phyloP scores from a whole-genome alignment of 1,140 invertebrate genomes.

The Apis dorsata region DNA sequence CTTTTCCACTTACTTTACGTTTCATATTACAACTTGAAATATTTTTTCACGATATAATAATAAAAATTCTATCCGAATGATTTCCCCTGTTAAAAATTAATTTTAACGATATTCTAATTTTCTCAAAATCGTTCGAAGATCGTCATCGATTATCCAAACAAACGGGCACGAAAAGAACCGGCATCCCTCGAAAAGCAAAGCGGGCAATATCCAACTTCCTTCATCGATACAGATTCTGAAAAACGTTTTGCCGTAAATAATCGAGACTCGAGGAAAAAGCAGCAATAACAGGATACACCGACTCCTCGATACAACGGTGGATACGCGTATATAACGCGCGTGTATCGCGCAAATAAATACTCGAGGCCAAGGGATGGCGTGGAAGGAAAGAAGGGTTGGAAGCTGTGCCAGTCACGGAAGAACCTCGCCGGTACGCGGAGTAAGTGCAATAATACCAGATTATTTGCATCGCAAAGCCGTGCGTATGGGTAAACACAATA shows the following conservation, averaged over 20 bases:
- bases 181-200: background rate
- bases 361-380: constrained; percentile 15
- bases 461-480: constrained; percentile 80
- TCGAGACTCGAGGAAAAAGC: background rate
- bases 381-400: constrained; percentile 49
- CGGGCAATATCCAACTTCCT: background rate
- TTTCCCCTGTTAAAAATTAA: too few relatives aligned
- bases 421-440: constrained; percentile 59
- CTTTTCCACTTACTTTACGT: background rate
- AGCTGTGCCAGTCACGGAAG: constrained; percentile 48
- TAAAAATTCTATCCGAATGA: too few relatives aligned
- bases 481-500: constrained; percentile 81
- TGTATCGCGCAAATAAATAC: constrained; percentile 39
- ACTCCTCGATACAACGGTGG: background rate
- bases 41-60: too few relatives aligned
- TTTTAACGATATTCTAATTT: too few relatives aligned
- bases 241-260: background rate
- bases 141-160: background rate
- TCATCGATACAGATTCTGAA: background rate
- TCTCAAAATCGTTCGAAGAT: too few relatives aligned
- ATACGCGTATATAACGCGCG: background rate
- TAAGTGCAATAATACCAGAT: constrained; percentile 81
- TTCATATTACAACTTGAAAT: background rate
- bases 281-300: constrained; percentile 26
- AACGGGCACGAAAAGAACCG: background rate